phyloP scores from a whole-genome alignment of 2,888 invertebrate genomes.

The Drosophila cognata region DNA sequence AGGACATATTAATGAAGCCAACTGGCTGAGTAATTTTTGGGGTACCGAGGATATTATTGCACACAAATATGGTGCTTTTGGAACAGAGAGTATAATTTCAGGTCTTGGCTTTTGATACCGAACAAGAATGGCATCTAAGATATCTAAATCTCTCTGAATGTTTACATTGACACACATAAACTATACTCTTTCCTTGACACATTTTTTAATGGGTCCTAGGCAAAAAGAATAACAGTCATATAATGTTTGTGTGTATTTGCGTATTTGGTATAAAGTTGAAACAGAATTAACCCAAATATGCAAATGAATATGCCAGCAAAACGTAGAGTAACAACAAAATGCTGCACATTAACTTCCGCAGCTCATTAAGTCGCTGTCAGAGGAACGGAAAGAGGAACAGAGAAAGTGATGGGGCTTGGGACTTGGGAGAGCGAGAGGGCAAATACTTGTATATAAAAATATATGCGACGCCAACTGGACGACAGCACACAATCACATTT shows the following conservation, averaged over 20 bases:
- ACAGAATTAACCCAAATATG: slow-evolving; percentile 78
- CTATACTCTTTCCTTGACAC: background rate
- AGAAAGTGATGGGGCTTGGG: background rate
- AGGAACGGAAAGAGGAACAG: background rate
- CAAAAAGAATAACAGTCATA: slow-evolving; percentile 55
- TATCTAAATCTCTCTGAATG: background rate
- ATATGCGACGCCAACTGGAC: slow-evolving; percentile 81
- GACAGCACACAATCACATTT: slow-evolving; percentile 43
- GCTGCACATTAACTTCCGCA: slow-evolving; percentile 80
- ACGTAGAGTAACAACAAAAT: slow-evolving; percentile 51
- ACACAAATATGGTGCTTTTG: background rate
- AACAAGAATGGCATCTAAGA: background rate
- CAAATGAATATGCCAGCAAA: slow-evolving; percentile 69
- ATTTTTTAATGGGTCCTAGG: background rate
- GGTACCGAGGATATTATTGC: background rate
- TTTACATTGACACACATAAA: background rate
- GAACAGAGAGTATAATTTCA: background rate
- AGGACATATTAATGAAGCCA: slow-evolving; percentile 49
- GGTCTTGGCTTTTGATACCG: background rate
- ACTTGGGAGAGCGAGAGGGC: slow-evolving; percentile 27
- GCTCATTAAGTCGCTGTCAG: slow-evolving; percentile 81
- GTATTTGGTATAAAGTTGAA: slow-evolving; percentile 40
- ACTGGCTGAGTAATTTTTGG: slow-evolving; percentile 3
- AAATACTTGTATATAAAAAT: slow-evolving; percentile 69
- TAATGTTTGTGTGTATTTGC: slow-evolving; percentile 1